Conservation (phyloP, 1,140 invertebrate species). For the Drosophila truncata region DNA sequence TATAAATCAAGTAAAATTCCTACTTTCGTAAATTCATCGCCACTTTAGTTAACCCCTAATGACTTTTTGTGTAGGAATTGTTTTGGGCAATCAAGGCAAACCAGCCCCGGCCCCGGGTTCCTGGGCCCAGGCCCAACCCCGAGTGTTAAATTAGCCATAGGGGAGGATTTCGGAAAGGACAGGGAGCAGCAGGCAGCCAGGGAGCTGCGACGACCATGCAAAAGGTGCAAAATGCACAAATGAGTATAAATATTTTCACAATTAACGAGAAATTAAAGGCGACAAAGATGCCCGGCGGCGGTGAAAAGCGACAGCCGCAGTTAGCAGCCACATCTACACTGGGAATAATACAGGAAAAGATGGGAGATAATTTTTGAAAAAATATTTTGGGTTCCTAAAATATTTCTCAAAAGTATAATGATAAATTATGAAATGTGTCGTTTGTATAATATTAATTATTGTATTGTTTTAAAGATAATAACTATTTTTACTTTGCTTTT, state of each 20-base stretch:
- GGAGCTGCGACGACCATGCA: constrained; percentile 42
- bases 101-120: constrained; percentile 35
- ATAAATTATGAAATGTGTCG: background rate
- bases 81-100: constrained; percentile 78
- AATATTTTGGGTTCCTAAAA: background rate
- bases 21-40: constrained; percentile 76
- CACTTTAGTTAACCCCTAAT: constrained; percentile 84
- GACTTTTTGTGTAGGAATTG: constrained; percentile 78
- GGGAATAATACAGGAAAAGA: background rate
- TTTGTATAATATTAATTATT: too few species aligned
- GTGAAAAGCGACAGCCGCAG: constrained; percentile 54
- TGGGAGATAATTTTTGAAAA: background rate
- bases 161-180: constrained; percentile 39
- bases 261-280: constrained; percentile 84
- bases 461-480: background rate
- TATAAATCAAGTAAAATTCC: constrained; percentile 81
- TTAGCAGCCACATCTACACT: constrained; percentile 22
- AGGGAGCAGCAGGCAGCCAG: constrained; percentile 10
- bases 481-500: too few species aligned
- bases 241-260: constrained; percentile 84
- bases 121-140: constrained; percentile 50
- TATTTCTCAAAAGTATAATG: background rate
- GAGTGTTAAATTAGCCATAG: constrained; percentile 64
- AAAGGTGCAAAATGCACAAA: constrained; percentile 84
- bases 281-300: constrained; percentile 70